Percentiles rank a stretch among this genome's conserved stretches.
phyloP scores from a whole-genome alignment of 2,113 vertebrate species.

The Oncorhynchus nerka region DNA sequence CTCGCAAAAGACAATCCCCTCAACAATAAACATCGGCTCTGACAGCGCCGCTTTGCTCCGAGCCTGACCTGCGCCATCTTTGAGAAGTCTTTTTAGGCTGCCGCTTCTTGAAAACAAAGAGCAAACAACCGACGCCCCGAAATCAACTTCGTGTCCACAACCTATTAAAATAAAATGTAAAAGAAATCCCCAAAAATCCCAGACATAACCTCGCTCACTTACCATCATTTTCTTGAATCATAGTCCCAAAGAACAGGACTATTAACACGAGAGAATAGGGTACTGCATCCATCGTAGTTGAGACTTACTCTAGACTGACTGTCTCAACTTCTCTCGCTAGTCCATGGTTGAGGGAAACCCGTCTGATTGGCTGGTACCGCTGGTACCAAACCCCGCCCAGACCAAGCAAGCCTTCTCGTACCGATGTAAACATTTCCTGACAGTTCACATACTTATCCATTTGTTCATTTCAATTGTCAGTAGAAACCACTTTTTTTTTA shows the following conservation, averaged over 20 bases:
- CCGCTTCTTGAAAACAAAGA: conserved; percentile 67
- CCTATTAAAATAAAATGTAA: neutral
- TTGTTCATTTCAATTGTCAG: too few relatives aligned
- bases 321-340: conserved; percentile 56
- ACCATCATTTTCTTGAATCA: conserved; percentile 67
- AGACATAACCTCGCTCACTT: conserved; percentile 18
- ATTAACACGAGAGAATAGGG: conserved; percentile 55
- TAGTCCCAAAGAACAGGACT: conserved; percentile 63
- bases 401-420: conserved; percentile 27
- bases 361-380: conserved; percentile 55
- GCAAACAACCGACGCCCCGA: conserved; percentile 37
- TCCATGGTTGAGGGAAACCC: conserved; percentile 12
- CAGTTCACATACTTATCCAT: neutral
- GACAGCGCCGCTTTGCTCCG: conserved; percentile 61
- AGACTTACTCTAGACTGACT: conserved; percentile 65
- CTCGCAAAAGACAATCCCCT: neutral
- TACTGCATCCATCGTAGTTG: conserved; percentile 71
- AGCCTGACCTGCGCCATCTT: conserved; percentile 80
- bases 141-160: conserved; percentile 19
- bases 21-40: conserved; percentile 71
- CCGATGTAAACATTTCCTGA: conserved; percentile 58
- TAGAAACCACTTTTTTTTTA: too few relatives aligned
- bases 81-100: conserved; percentile 62
- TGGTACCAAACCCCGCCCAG: conserved; percentile 59
- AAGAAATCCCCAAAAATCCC: neutral